Base-by-base conservation (phyloP, 2,888 invertebrate genomes). In the Axea sp. region DNA sequence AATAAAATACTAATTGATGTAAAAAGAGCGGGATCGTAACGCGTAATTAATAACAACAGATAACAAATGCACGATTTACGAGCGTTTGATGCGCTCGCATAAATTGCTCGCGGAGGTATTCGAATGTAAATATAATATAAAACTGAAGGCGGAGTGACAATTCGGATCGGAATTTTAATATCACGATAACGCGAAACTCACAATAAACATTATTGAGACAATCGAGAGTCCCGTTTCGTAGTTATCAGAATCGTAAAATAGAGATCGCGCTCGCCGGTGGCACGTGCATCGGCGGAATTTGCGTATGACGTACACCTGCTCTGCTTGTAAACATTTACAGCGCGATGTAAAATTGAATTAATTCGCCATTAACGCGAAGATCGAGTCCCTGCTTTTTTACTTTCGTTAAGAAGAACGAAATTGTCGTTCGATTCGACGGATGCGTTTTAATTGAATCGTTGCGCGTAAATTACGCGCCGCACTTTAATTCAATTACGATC, bases 291-390 rank as follows among this genome's bases (percentile, higher is more conserved):
- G 68, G 64, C 35, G 47, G 68, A 67, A 77, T 72, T 65, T 33
- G 65, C 30, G 51, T 15, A 69, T 65, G 68, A 73, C 57, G 77
- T 77, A 78, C 84, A 84, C 84, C 82, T 84, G 83, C 78, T 77
- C 67, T 76, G 72, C 79, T 82, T 84, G 83, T 85, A 84, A 85
- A 86, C 81, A 83, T 64, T 86, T 84, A 85, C 84, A 82, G 76
- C 78, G 77, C 79, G 81, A 80, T 83, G 84, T 86, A 84, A 86
- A 87, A 81, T 83, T 82, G 83, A 87, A 86, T 87, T 86, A 85
- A 87, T 84, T 84, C 82, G 80, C 85, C 83, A 86, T 87, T 85
- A 86, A 83, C 80, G 80, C 77, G 73, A 67, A 65, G 24, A 30
- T 28, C 28, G 53, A 30, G 57, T 28, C 24, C 39, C 31, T 14